Conservation (phyloP, 2,888 invertebrate genomes). For the Diaprepes abbreviatus region DNA sequence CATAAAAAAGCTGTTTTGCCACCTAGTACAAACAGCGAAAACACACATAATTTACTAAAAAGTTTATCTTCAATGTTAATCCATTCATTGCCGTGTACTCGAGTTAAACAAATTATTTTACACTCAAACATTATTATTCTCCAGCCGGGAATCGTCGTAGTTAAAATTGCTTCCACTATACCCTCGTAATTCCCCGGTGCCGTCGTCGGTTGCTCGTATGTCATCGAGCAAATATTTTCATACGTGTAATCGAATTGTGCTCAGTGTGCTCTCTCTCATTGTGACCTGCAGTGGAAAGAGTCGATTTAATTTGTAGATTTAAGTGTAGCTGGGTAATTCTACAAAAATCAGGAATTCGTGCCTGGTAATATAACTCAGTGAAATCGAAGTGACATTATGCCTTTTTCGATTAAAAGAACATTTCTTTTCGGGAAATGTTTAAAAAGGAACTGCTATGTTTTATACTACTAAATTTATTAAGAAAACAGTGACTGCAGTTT, state of each 20-base stretch:
- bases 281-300: slow-evolving; percentile 24
- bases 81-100: slow-evolving; percentile 14
- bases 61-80: not conserved
- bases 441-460: no score
- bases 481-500: no score
- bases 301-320: slow-evolving; percentile 23
- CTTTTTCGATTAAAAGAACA: no score
- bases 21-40: no score
- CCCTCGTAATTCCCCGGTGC: slow-evolving; percentile 27
- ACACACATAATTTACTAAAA: no score
- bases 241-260: slow-evolving; percentile 40
- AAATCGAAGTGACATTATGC: no score
- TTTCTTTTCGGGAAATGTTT: no score
- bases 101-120: slow-evolving; percentile 43
- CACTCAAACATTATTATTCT: slow-evolving; percentile 39
- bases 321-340: no score
- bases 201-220: slow-evolving; percentile 24
- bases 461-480: no score
- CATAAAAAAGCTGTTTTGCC: no score
- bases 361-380: no score
- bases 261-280: slow-evolving; percentile 16
- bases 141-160: slow-evolving; percentile 19
- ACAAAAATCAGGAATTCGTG: no score
- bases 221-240: slow-evolving; percentile 40
- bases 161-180: slow-evolving; percentile 40